Evolutionary conservation across 2,113 vertebrate genomes (phyloP), one percentile per base, ranked within the genome.

Genomic region (Corythornis vintsioides): DNA sequence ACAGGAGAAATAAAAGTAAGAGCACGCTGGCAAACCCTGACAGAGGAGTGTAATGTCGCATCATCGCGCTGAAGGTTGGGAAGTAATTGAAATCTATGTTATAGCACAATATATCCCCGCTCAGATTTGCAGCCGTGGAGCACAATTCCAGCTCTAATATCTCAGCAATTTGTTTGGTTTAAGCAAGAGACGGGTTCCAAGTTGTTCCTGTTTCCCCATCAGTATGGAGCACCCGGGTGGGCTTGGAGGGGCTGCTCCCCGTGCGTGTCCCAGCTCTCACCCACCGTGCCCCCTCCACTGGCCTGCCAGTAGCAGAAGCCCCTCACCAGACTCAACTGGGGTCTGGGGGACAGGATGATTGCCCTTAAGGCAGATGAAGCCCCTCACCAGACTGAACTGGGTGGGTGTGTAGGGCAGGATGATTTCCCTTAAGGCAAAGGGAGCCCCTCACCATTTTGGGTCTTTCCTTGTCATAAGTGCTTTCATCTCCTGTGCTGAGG

Each of bases 1-100:
- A 96, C 90, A 93, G 94, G 89, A 96, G 96, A 93, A 96, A 96
- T 97, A 90, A 96, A 97, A 97, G 95, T 84, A 66, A 73, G 90
- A 85, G 89, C 71, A 31, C 31, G 90, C 92, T 82, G 72, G 90
- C 96, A 90, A 91, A 88, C 69, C 26, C 93, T 80, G 96, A 94
- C 90, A 84, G 95, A 45, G 33, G 81, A 92, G 60, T n/a, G n/a
- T 93, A 93, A 96, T 92, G 96, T 92, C 86, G 28, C 91, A 89
- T 92, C 91, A 87, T 89, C 89, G 7, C 3, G 13, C 89, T 66
- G 88, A 91, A 92, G 91, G 89, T 61, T 91, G 93, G 82, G 25
- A 83, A 86, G 92, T 88, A 91, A 91, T 91, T 94, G 95, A 92
- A 94, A 89, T 94, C 93, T 86, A 18, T 60, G 86, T 74, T 78